Base-by-base conservation (phyloP, 1,140 invertebrate genomes). In the Liolophura sinensis region DNA sequence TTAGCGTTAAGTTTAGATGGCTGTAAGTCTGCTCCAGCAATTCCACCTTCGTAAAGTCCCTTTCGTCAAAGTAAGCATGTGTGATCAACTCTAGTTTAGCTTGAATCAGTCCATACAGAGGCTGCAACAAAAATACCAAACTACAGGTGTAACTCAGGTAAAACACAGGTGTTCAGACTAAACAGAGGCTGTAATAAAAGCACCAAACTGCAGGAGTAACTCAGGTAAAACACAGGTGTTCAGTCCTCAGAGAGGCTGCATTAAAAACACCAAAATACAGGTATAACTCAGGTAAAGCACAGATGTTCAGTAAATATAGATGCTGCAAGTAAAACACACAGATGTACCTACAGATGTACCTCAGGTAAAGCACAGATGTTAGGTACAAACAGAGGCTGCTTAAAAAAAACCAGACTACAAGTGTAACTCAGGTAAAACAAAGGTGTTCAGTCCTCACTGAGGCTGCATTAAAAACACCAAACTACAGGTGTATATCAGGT, bases 181-280 rank as follows among this genome's bases (percentile, higher is more conserved):
- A 78, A 85, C 31, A 40, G 31, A 40, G 3, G 31, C 31, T 40
- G 31, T 5, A 40, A 40, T 40, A 40, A 40, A 40, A 40, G 31
- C 31, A 40, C 3, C 9, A 5, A 5, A 40, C 3, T 40, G 9
- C 31, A 40, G 31, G 31, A 5, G 31, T 40, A 40, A 40, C 31
- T 96, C 90, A 84, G 99, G 99, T 85, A 98, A 99, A 0, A 95
- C 96, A 83, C 96, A 91, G 0, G 97, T 98, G 67, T 99, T 98
- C 3, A 99, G 86, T 62, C 95, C 90, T 87, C 99, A 90, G 88
- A 99, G 98, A 0, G 96, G 84, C 60, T 80, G 76, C 31, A 85
- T 78, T 25, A 82, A 40, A 40, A 5, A 40, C 31, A 40, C 3
- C 31, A 3, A 40, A 9, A 9, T 40, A 40, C 31, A 40, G 31